These are phyloP conservation scores for Drosophila pseudotalamancana DNA, from an alignment of 2,888 invertebrate species.

Conservation along the genomic window DNA sequence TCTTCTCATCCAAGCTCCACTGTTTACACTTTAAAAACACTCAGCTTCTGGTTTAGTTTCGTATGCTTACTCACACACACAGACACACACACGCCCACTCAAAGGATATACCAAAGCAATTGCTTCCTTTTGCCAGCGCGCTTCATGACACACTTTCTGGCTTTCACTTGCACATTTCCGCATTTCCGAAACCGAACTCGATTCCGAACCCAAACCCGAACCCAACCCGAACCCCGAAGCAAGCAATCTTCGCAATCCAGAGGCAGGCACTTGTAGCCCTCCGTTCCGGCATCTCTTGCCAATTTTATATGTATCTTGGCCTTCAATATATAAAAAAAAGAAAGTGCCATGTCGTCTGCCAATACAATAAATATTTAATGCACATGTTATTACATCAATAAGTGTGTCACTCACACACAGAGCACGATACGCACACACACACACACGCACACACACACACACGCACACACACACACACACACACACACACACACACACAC, in stretches of 20 bases:
- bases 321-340: not conserved
- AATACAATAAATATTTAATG: slow-evolving; percentile 78
- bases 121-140: slow-evolving; percentile 17
- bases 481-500: slow-evolving; percentile 9
- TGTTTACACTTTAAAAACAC: not conserved
- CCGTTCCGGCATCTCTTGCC: not conserved
- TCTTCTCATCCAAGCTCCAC: no score
- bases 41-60: not conserved
- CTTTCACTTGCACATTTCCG: slow-evolving; percentile 34
- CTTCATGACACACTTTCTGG: slow-evolving; percentile 48
- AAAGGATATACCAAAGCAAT: slow-evolving; percentile 11
- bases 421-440: no score
- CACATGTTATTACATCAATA: slow-evolving; percentile 78
- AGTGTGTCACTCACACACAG: slow-evolving; percentile 68
- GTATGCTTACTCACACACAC: not conserved
- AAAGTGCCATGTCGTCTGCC: slow-evolving; percentile 78
- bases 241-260: slow-evolving; percentile 37
- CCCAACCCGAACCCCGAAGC: not conserved
- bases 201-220: not conserved
- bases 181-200: not conserved
- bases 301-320: no score
- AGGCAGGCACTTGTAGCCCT: slow-evolving; percentile 30
- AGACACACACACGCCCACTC: no score
- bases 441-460: slow-evolving; percentile 1
- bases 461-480: slow-evolving; percentile 2